Base-by-base conservation (phyloP, 1,140 invertebrate genomes). In the Micrasema minimum region DNA sequence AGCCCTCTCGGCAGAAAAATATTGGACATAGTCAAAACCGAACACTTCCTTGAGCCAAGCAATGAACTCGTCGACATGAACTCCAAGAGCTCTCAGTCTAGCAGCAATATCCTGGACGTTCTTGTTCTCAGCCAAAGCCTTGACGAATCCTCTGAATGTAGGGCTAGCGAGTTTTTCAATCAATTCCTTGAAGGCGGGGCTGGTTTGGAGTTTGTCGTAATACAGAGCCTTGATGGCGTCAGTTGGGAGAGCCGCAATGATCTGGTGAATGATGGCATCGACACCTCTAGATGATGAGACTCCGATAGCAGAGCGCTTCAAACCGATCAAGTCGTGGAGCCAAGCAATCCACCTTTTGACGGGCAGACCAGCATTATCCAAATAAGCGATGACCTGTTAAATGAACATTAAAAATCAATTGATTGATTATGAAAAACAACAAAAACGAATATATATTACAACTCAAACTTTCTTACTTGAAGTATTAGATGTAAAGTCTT, bases 161-260 rank as follows among this genome's bases (percentile, higher is more conserved):
- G 35, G 50, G 14, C 45, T 51, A 9, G 41, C 22, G 12, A 68
- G 11, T 46, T 68, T 55, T 2, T 57, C 66, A 16, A 68, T 18
- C 12, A 68, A 9, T 12, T 41, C 23, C 20, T 68, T 68, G 37
- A 68, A 68, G 12, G 14, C 66, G 7, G 66, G 50, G 41, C 66
- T 68, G 35, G 31, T 45, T 20, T 31, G 0, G 0, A 57, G 50
- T 38, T 68, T 68, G 4, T 57, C 53, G 48, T 2, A 9, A 35
- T 53, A 66, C 14, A 66, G 48, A 41, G 48, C 65, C n/a, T 38
- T 53, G 48, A 66, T 66, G 4, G 37, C 31, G n/a, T 51, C 23
- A 0, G 41, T 10, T 0, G 46, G 48, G 16, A 66, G 65, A 20
- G 26, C 38, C 20, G 26, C 50, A 23, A 38, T 53, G 65, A 66